Evolutionary conservation across 2,888 invertebrate species (phyloP).

Genomic region (Macrosoma leucophasiata): DNA sequence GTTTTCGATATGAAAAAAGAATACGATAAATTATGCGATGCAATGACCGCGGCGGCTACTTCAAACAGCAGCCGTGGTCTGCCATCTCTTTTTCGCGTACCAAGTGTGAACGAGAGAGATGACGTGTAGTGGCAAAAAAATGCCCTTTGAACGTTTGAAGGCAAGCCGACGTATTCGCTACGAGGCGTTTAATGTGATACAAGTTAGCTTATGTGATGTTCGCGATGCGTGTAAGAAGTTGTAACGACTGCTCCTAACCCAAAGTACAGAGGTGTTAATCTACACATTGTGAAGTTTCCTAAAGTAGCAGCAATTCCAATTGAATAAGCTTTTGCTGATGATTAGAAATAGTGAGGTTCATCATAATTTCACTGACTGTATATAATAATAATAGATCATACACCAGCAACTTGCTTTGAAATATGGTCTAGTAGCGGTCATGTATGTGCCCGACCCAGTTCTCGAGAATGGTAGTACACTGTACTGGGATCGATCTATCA

Average conservation of each 20-base stretch:
- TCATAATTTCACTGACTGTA: too few species aligned
- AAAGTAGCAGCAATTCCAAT: too few species aligned
- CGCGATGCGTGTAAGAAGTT: constrained; percentile 31
- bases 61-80: constrained; percentile 59
- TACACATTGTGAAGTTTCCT: too few species aligned
- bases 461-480: too few species aligned
- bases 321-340: constrained; percentile 18
- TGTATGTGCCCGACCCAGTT: too few species aligned
- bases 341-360: constrained; percentile 30
- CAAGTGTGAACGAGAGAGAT: constrained; percentile 24
- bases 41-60: constrained; percentile 64
- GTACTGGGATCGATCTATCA: too few species aligned
- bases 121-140: constrained; percentile 40
- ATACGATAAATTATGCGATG: constrained; percentile 57
- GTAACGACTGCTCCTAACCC: too few species aligned
- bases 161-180: constrained; percentile 36
- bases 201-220: constrained; percentile 35
- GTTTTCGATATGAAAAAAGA: constrained; percentile 63
- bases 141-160: constrained; percentile 51
- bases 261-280: too few species aligned
- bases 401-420: too few species aligned
- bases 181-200: constrained; percentile 29
- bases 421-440: too few species aligned
- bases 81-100: constrained; percentile 34
- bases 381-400: too few species aligned